Percentiles rank a stretch among this genome's conserved stretches.
Evolutionary conservation across 1,140 invertebrate genomes (phyloP).

Genomic region (Papilio aristodemus): DNA sequence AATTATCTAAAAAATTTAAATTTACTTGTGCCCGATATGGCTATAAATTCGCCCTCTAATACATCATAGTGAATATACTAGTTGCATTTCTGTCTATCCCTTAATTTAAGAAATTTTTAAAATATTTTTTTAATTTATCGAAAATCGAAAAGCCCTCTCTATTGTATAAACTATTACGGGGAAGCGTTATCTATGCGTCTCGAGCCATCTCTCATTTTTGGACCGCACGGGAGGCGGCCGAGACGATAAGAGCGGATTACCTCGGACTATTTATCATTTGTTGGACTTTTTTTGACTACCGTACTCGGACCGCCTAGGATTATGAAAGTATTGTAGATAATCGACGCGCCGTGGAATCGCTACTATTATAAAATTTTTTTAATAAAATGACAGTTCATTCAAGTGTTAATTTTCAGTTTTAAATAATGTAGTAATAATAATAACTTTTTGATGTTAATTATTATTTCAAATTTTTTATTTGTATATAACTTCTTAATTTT

Average conservation of each 20-base stretch:
- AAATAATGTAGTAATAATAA: no score
- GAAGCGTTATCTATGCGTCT: constrained; percentile 67
- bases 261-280: constrained; percentile 75
- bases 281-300: constrained; percentile 73
- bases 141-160: constrained; percentile 44
- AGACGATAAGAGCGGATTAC: constrained; percentile 75
- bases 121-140: constrained; percentile 9
- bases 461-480: no score
- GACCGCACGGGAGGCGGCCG: constrained; percentile 70
- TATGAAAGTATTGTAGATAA: constrained; percentile 37
- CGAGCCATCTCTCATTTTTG: constrained; percentile 76
- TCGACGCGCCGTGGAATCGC: not conserved
- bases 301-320: constrained; percentile 55
- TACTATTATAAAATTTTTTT: not conserved
- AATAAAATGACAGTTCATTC: not conserved
- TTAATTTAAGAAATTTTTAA: not conserved
- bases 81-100: no score
- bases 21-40: no score
- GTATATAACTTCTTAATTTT: no score
- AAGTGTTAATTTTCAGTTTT: no score
- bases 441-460: no score
- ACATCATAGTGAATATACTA: no score
- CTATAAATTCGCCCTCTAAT: no score
- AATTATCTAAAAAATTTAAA: no score
- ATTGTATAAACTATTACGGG: constrained; percentile 64